These are phyloP conservation scores for Raja brachyura DNA, from an alignment of 2,113 vertebrate species.

Conservation along the genomic window DNA sequence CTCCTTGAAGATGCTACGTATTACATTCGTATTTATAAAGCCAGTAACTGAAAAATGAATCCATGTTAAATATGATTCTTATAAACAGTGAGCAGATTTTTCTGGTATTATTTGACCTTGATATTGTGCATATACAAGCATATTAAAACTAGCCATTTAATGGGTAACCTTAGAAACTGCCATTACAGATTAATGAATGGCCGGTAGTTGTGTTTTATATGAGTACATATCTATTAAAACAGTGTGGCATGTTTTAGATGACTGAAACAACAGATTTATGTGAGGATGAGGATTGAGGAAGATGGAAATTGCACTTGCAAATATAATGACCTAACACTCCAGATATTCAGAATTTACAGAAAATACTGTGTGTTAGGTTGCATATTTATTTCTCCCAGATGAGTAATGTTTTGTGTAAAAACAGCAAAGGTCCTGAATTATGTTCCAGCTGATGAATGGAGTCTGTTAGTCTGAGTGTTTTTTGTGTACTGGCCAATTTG, in stretches of 20 bases:
- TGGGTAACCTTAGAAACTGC: conserved; percentile 37
- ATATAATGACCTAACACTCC: conserved; percentile 62
- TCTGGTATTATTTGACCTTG: conserved; percentile 29
- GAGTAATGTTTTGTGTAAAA: conserved; percentile 49
- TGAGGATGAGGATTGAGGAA: conserved; percentile 49
- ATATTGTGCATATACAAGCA: conserved; percentile 29
- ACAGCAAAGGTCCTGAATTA: conserved; percentile 43
- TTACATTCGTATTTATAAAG: neutral
- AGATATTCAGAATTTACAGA: conserved; percentile 58
- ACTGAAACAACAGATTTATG: conserved; percentile 56
- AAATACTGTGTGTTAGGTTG: conserved; percentile 43
- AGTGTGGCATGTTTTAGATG: conserved; percentile 60
- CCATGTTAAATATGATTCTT: conserved; percentile 16
- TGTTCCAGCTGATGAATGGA: conserved; percentile 36
- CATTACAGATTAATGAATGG: conserved; percentile 41
- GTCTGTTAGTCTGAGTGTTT: conserved; percentile 38
- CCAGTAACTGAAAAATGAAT: neutral
- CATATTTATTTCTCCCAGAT: conserved; percentile 42
- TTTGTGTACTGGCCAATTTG: conserved; percentile 36
- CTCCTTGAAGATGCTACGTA: neutral
- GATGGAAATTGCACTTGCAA: conserved; percentile 59
- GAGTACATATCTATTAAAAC: conserved; percentile 51
- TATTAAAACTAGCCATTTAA: conserved; percentile 27
- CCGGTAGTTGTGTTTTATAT: conserved; percentile 52
- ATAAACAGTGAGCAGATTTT: neutral